These are phyloP conservation scores for Terrapene triunguis DNA, from an alignment of 2,113 vertebrate genomes.

Conservation along the genomic window DNA sequence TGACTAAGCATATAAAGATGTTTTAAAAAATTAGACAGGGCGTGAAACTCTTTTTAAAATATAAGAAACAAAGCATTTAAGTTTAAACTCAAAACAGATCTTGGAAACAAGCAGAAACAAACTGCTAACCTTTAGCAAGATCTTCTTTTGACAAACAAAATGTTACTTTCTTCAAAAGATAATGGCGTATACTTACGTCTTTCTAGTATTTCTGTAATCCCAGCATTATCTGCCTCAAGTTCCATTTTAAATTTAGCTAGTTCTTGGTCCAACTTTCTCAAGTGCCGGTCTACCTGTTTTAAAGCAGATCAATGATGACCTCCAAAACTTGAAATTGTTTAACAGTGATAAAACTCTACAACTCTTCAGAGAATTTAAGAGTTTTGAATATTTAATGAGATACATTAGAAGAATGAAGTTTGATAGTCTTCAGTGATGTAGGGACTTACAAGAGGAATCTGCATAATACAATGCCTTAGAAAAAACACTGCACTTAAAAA, in stretches of 20 bases:
- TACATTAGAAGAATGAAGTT: background rate
- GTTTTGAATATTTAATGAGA: background rate
- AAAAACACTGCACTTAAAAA: background rate
- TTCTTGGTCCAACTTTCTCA: slow-evolving; percentile 98
- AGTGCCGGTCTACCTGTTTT: slow-evolving; percentile 95
- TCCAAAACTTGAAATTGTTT: slow-evolving; percentile 33
- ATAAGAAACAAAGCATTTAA: background rate
- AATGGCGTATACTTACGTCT: slow-evolving; percentile 87
- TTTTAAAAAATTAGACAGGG: background rate
- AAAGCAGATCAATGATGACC: slow-evolving; percentile 63
- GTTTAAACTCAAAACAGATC: background rate
- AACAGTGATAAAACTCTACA: background rate
- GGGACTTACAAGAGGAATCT: background rate
- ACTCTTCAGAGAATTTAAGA: background rate
- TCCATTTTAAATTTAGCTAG: slow-evolving; percentile 99
- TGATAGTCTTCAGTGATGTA: no score
- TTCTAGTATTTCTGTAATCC: slow-evolving; percentile 98
- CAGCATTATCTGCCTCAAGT: slow-evolving; percentile 98
- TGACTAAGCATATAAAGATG: background rate
- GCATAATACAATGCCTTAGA: background rate
- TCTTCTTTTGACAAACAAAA: background rate
- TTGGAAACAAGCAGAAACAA: background rate
- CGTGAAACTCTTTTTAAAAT: no score
- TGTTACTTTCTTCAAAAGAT: background rate
- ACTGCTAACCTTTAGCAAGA: background rate